Percentiles rank a stretch among this genome's conserved stretches.
Conservation (phyloP, 2,888 invertebrate species). For the Onthophagus sagittarius region DNA sequence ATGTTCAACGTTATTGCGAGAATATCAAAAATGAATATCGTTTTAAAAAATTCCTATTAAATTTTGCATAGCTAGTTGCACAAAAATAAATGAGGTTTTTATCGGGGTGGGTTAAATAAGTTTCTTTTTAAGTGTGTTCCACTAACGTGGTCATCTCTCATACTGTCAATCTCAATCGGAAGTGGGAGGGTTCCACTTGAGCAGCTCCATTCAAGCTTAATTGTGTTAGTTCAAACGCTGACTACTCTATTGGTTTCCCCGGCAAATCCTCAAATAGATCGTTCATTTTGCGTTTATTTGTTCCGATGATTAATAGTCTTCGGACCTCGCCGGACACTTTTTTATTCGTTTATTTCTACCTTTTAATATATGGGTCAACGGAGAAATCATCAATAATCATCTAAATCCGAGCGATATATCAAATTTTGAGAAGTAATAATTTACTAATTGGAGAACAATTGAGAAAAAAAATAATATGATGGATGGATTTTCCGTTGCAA, state of each 20-base stretch:
- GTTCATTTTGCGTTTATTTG: slow-evolving; percentile 5
- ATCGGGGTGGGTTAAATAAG: not conserved
- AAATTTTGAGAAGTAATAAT: not conserved
- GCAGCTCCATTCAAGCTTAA: not conserved
- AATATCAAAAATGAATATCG: not conserved
- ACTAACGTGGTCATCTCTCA: not conserved
- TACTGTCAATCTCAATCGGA: not conserved
- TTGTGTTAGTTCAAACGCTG: not conserved
- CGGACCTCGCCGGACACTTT: not conserved
- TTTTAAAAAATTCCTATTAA: not conserved
- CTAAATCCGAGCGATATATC: too few species aligned
- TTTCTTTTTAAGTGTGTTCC: slow-evolving; percentile 5
- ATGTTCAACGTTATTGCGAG: not conserved
- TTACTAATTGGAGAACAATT: not conserved
- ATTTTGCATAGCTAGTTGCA: not conserved
- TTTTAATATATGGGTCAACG: not conserved
- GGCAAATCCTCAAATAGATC: slow-evolving; percentile 3
- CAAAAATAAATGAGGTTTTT: not conserved
- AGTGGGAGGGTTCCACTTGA: not conserved
- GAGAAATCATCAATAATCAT: not conserved
- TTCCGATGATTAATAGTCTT: slow-evolving; percentile 4
- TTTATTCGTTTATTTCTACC: not conserved
- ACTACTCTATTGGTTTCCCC: not conserved
- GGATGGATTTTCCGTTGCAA: not conserved
- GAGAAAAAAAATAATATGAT: not conserved